phyloP scores from a whole-genome alignment of 2,113 vertebrate species.

The Albula glossodonta region DNA sequence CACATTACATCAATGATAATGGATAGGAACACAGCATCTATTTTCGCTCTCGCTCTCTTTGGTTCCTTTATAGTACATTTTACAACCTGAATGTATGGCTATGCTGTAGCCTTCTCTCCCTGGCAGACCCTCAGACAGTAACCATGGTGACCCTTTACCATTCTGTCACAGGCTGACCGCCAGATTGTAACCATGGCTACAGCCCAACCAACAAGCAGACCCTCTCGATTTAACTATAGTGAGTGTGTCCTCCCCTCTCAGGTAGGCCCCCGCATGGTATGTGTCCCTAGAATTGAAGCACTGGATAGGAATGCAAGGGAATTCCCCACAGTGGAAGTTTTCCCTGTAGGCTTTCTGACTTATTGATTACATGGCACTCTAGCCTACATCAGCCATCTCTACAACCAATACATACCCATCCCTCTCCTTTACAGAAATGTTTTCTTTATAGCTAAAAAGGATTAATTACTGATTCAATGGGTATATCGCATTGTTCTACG shows the following conservation, averaged over 20 bases:
- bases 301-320: not conserved
- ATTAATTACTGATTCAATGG: not conserved
- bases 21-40: not conserved
- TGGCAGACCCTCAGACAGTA: not conserved
- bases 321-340: not conserved
- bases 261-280: not conserved
- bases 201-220: not conserved
- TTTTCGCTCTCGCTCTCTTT: not conserved
- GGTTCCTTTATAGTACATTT: not conserved
- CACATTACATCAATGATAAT: not conserved
- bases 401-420: too few species aligned
- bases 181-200: not conserved
- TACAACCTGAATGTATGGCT: not conserved
- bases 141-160: not conserved
- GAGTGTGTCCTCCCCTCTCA: not conserved
- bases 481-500: too few species aligned
- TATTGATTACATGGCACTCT: not conserved
- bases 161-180: not conserved
- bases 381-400: too few species aligned
- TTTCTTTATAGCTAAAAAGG: not conserved
- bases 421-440: not conserved
- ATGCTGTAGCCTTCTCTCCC: not conserved
- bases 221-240: not conserved
- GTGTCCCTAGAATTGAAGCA: not conserved
- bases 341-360: not conserved